These are phyloP conservation scores for Tauraco hartlaubi DNA, from an alignment of 2,797 vertebrate species.

Conservation along the genomic window DNA sequence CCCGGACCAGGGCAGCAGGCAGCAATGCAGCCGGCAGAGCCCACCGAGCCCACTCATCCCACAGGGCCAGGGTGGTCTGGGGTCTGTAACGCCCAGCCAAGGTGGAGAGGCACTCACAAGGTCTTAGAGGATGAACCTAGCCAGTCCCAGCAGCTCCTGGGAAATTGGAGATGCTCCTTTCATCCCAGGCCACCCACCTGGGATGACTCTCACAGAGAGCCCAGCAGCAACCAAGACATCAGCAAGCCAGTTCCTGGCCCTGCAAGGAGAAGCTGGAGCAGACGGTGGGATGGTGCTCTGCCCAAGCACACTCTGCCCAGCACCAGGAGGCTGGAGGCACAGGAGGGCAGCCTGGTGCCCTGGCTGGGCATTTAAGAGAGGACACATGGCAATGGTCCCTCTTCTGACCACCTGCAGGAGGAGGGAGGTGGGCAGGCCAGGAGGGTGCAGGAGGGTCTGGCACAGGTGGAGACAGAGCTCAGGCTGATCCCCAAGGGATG, in stretches of 20 bases:
- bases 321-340: not conserved
- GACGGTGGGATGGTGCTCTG: not conserved
- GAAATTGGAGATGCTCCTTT: not conserved
- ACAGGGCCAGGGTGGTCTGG: not conserved
- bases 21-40: not conserved
- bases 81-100: not conserved
- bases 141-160: not conserved
- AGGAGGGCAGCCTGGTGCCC: not conserved
- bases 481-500: not conserved
- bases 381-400: rapidly evolving
- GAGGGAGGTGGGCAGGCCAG: not conserved
- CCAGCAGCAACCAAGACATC: not conserved
- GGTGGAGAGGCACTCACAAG: not conserved
- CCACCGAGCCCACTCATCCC: not conserved
- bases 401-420: not conserved
- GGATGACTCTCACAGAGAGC: not conserved
- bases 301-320: not conserved
- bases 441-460: not conserved
- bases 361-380: not conserved
- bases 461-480: not conserved
- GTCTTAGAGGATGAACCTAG: not conserved
- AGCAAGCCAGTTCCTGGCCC: not conserved
- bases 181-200: not conserved
- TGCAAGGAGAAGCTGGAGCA: not conserved
- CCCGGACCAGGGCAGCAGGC: not conserved